Conservation (phyloP, 2,797 vertebrate species). For the Nannoperca australis region DNA sequence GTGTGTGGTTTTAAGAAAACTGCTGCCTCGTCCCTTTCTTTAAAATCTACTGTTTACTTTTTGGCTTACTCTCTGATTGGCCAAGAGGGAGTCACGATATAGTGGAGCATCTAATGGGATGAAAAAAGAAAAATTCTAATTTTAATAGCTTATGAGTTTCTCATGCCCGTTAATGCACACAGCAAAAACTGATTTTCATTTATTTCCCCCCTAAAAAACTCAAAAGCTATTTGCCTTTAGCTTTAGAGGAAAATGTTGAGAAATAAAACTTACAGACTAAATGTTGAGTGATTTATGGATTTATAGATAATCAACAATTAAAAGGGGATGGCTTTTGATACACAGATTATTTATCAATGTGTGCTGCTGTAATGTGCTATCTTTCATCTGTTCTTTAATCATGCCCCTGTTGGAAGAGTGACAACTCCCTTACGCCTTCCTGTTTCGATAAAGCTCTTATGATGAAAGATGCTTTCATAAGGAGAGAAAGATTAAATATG, state of each 20-base stretch:
- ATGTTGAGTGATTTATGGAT: conserved; percentile 6
- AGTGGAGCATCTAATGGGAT: background rate
- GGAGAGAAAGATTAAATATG: conserved; percentile 33
- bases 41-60: conserved; percentile 42
- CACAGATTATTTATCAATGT: conserved; percentile 26
- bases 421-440: conserved; percentile 34
- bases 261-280: background rate
- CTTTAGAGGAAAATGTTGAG: background rate
- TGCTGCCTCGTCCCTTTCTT: conserved; percentile 39
- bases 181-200: background rate
- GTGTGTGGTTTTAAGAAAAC: conserved; percentile 17
- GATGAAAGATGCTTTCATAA: conserved; percentile 45
- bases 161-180: background rate
- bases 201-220: background rate
- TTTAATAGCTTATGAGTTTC: conserved; percentile 48
- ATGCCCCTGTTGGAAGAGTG: conserved; percentile 39
- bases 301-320: conserved; percentile 20
- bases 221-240: conserved; percentile 1
- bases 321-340: conserved; percentile 14
- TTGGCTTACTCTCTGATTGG: conserved; percentile 39
- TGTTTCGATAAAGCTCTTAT: conserved; percentile 35
- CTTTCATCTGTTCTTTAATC: conserved; percentile 50
- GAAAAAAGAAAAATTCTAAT: conserved; percentile 42
- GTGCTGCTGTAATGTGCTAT: conserved; percentile 20
- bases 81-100: conserved; percentile 11